Conservation (phyloP, 2,888 invertebrate species). For the Axea sp. region DNA sequence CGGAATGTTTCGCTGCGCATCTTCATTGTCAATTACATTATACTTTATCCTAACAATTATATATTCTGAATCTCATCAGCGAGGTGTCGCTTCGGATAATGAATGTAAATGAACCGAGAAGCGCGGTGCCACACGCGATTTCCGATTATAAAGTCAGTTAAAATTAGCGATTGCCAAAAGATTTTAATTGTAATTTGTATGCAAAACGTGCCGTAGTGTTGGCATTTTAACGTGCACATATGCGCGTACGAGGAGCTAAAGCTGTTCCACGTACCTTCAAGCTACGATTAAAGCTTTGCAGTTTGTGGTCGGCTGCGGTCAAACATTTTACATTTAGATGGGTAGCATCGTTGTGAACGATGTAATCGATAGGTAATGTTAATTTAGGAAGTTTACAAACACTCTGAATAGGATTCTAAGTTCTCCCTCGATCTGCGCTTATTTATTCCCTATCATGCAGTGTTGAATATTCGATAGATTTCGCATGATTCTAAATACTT, state of each 20-base stretch:
- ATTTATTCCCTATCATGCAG: slow-evolving; percentile 2
- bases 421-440: background rate
- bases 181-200: slow-evolving; percentile 61
- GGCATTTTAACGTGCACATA: slow-evolving; percentile 45
- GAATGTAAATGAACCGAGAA: slow-evolving; percentile 46
- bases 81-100: slow-evolving; percentile 45
- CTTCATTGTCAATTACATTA: slow-evolving; percentile 40
- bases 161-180: slow-evolving; percentile 56
- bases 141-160: slow-evolving; percentile 56
- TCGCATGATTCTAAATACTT: no score
- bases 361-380: slow-evolving; percentile 50
- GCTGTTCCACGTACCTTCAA: slow-evolving; percentile 45
- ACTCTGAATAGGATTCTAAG: slow-evolving; percentile 19
- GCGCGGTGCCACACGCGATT: slow-evolving; percentile 36
- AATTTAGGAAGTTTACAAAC: slow-evolving; percentile 40
- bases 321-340: slow-evolving; percentile 58
- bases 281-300: slow-evolving; percentile 59
- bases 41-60: slow-evolving; percentile 50
- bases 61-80: slow-evolving; percentile 52
- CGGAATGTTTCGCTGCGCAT: slow-evolving; percentile 22
- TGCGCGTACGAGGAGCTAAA: slow-evolving; percentile 45
- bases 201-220: slow-evolving; percentile 35
- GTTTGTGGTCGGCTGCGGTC: slow-evolving; percentile 52
- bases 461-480: no score
- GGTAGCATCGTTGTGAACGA: slow-evolving; percentile 27